Percentiles rank a stretch among this genome's conserved stretches.
These are phyloP conservation scores for Otus scops DNA, from an alignment of 2,797 vertebrate genomes.

Conservation along the genomic window DNA sequence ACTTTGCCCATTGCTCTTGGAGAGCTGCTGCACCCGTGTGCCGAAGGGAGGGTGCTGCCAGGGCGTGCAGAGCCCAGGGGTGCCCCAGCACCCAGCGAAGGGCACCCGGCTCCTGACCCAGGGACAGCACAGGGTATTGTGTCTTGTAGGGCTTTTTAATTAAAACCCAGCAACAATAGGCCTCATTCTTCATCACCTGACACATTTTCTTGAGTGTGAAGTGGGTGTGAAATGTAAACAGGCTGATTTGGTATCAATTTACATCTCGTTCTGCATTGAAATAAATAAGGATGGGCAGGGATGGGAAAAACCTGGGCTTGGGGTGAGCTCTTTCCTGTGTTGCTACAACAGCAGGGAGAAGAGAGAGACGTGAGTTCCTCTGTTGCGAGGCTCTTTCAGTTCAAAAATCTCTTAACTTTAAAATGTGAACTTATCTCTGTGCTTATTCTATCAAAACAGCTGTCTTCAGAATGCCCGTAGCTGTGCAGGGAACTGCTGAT, in stretches of 20 bases:
- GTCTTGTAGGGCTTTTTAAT: neutral
- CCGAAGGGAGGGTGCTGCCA: neutral
- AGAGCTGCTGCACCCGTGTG: neutral
- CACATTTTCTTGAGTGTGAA: neutral
- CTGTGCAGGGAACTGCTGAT: neutral
- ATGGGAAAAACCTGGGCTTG: rapidly evolving
- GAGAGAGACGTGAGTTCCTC: neutral
- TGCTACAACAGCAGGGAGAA: rapidly evolving
- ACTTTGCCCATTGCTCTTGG: rapidly evolving
- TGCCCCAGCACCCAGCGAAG: neutral
- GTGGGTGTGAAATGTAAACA: neutral
- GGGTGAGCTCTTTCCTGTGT: rapidly evolving
- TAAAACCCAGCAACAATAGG: neutral
- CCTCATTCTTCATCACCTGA: neutral
- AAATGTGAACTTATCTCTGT: neutral
- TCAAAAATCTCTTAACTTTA: neutral
- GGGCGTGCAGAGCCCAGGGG: neutral
- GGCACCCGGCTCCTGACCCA: neutral
- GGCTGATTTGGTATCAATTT: neutral
- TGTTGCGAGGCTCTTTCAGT: neutral
- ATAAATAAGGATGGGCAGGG: neutral
- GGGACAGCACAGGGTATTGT: too few species aligned
- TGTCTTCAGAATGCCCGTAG: rapidly evolving
- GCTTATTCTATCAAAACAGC: rapidly evolving
- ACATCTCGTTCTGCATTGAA: neutral